phyloP scores from a whole-genome alignment of 1,140 invertebrate species.

The Ceratina japonica region DNA sequence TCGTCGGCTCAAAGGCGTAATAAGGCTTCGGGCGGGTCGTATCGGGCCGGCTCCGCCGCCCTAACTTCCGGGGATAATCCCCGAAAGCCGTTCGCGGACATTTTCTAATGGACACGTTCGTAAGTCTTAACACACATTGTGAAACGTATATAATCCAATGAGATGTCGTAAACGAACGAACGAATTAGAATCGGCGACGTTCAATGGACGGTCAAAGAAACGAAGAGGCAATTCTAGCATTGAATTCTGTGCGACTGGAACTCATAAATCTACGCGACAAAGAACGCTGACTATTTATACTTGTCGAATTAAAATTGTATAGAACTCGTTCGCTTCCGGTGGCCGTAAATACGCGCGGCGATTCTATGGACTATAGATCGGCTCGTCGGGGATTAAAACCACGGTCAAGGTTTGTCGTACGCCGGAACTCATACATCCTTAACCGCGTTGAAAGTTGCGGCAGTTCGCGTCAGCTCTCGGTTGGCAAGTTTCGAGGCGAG shows the following conservation, averaged over 20 bases:
- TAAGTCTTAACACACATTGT: too few species aligned
- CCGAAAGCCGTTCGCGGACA: background rate
- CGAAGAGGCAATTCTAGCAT: too few species aligned
- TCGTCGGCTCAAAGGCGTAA: constrained; percentile 20
- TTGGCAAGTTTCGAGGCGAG: background rate
- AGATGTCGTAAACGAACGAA: background rate
- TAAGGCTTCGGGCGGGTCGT: constrained; percentile 13
- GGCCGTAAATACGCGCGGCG: background rate
- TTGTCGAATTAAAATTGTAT: background rate
- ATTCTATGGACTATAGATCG: background rate
- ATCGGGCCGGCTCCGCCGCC: too few species aligned
- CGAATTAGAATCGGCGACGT: background rate
- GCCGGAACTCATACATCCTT: background rate
- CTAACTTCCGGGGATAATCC: constrained; percentile 1
- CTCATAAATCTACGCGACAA: too few species aligned
- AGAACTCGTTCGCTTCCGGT: too few species aligned
- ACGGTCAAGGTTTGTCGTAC: background rate
- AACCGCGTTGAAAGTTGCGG: background rate
- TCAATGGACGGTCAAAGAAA: background rate
- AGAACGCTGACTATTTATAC: too few species aligned
- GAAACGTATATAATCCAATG: background rate
- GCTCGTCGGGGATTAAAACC: background rate
- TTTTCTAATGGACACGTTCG: constrained; percentile 14
- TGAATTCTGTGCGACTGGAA: too few species aligned
- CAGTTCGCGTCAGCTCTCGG: background rate